Base-by-base conservation (phyloP, 2,888 invertebrate species). In the Thalpophila matura region DNA sequence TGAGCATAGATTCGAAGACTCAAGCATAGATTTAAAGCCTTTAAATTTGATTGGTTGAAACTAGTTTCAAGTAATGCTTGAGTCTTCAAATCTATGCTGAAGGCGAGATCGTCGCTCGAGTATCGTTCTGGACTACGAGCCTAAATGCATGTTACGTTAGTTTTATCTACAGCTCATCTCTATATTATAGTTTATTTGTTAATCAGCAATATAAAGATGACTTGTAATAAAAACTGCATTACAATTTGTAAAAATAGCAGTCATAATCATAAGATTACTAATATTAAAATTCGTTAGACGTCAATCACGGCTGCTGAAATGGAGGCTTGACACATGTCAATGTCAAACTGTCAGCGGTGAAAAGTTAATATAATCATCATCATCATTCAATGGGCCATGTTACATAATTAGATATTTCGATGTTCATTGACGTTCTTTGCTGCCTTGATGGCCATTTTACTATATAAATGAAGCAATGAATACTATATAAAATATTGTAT, bases 301-400 rank as follows among this genome's bases (percentile, higher is more conserved):
- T 65, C 73, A 53, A 57, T 68, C 46, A 51, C 0, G 6, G 14
- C 18, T 29, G 2, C 31, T 20, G 35, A 58, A 38, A 73, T 57
- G 53, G 49, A 38, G 16, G 16, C 9, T 22, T 58, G 67, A 45
- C 67, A 53, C 6, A 14, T n/a, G 58, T 66, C 67, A 66, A 42
- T 49, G 67, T 69, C 74, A 66, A 66, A 37, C 65, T 72, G 38
- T 35, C 43, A 54, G 20, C 16, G 6, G 18, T 50, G 29, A 55
- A 45, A 29, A 24, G 16, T 47, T 47, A 16, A 42, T 18, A 16
- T 31, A 51, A 42, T 49, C n/a, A n/a, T 14, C 26, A 16, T 16
- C 14, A 12, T 33, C 12, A 50, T 27, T 18, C 10, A 14, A n/a
- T 20, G n/a, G 12, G n/a, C 6, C 29, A 35, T 0, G 7, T 65